Base-by-base conservation (phyloP, 1,140 invertebrate genomes). In the Formica exsecta region DNA sequence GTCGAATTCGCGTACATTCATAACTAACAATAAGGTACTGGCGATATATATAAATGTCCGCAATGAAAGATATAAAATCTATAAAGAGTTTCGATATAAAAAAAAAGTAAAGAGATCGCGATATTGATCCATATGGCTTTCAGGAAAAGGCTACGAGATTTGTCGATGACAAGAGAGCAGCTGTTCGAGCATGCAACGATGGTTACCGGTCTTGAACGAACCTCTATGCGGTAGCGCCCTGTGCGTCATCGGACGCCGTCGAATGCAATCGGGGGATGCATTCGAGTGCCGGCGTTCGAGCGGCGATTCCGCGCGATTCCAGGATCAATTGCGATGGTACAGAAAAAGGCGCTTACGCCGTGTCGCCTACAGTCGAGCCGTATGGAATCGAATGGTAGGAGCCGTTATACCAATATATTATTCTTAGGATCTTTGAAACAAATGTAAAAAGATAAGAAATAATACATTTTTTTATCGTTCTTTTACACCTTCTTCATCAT, bases 131-230 rank as follows among this genome's bases (percentile, higher is more conserved):
- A 44, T 32, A 51, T 51, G n/a, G 6, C n/a, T 16, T 9, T 3
- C 32, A 80, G 64, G 64, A 70, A 25, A 13, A 51, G 1, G 13
- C 29, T n/a, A 44, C 32, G 64, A 25, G 32, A n/a, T 38, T 22
- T n/a, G n/a, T 59, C 48, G 38, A 76, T 16, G 36, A 75, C 51
- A 38, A 81, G 29, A 81, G 38, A 38, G 64, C 19, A 54, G 36
- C 41, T 61, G 59, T 66, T 57, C 16, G 83, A 88, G 89, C n/a
- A 93, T 91, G 92, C 91, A 84, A 84, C 91, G 85, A 66, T 93
- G 93, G 92, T 87, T 91, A 41, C 62, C 90, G 62, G 88, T 91
- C 66, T 88, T 92, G 61, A 91, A 93, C 88, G 92, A 93, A 86
- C 89, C 90, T 80, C 86, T 91, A 89, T 93, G 93, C 87, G 87